Base-by-base conservation (phyloP, 1,140 invertebrate genomes). In the Luehdorfia chinensis region DNA sequence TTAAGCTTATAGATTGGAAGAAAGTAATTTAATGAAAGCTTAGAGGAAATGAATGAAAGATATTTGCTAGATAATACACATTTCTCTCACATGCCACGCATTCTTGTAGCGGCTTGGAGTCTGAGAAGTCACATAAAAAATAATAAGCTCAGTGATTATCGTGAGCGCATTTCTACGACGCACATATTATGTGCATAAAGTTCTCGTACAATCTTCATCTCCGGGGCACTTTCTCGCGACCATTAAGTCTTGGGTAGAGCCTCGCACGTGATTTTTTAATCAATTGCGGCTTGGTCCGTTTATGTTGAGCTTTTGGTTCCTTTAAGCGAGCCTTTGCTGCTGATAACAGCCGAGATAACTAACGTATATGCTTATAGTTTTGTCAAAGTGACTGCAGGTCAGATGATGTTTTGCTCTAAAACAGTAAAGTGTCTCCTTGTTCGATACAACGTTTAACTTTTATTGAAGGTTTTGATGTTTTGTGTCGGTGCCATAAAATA, bases 391-490 rank as follows among this genome's bases (percentile, higher is more conserved):
- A n/a, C n/a, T n/a, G n/a, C n/a, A n/a, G n/a, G n/a, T n/a, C n/a
- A n/a, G n/a, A n/a, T n/a, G n/a, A n/a, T n/a, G n/a, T n/a, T n/a
- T n/a, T n/a, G n/a, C n/a, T n/a, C n/a, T n/a, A n/a, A n/a, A n/a
- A n/a, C n/a, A n/a, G n/a, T n/a, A n/a, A n/a, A n/a, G n/a, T n/a
- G n/a, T n/a, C n/a, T n/a, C 59, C 33, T 37, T 43, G 30, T 50
- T 55, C 66, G 66, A 83, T 77, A 69, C 66, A 70, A 67, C 53
- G 65, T 68, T 70, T 64, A 66, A 62, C 59, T 59, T 66, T 67
- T 77, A 77, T 77, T 74, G 64, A 73, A 60, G 71, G 63, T 60
- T 77, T 70, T 73, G 75, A 76, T 70, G 69, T 77, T 69, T 62
- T 68, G 70, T 65, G 63, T 52, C 68, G 59, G 52, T 31, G 69